phyloP scores from a whole-genome alignment of 1,140 invertebrate species.

The Drosophila arizonae region DNA sequence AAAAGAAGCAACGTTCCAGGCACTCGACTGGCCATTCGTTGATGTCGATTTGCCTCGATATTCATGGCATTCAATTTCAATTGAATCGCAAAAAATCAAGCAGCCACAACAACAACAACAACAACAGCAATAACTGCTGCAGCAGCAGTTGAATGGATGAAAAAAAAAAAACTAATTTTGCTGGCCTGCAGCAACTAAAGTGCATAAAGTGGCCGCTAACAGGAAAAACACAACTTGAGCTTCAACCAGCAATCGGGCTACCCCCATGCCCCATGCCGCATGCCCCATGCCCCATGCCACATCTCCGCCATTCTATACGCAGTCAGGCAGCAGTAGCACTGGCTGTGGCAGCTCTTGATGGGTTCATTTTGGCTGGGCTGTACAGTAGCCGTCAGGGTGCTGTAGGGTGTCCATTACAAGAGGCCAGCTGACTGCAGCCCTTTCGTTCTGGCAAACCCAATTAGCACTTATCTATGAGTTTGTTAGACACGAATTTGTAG shows the following conservation, averaged over 20 bases:
- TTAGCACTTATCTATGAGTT: conserved; percentile 72
- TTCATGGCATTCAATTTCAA: conserved; percentile 75
- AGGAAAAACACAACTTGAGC: conserved; percentile 49
- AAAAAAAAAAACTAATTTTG: conserved; percentile 62
- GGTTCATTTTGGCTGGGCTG: conserved; percentile 34
- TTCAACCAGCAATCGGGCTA: conserved; percentile 1
- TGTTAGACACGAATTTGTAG: conserved; percentile 53
- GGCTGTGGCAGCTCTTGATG: conserved; percentile 47
- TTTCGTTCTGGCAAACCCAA: conserved; percentile 60
- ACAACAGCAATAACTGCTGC: not conserved
- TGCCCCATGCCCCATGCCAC: not conserved
- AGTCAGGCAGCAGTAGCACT: conserved; percentile 5
- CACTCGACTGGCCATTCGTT: conserved; percentile 29
- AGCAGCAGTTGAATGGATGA: conserved; percentile 7
- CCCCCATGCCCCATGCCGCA: not conserved
- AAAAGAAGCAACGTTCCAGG: conserved; percentile 66
- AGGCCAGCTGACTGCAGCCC: conserved; percentile 56
- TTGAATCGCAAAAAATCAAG: conserved; percentile 64
- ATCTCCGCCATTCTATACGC: conserved; percentile 1
- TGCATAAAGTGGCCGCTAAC: conserved; percentile 61
- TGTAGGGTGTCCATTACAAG: conserved; percentile 23
- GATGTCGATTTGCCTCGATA: conserved; percentile 65
- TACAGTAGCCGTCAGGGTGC: conserved; percentile 11
- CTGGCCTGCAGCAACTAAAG: conserved; percentile 60
- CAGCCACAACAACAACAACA: conserved; percentile 8